These are phyloP conservation scores for Drosophila hawaiiensis DNA, from an alignment of 2,888 invertebrate species.

Conservation along the genomic window DNA sequence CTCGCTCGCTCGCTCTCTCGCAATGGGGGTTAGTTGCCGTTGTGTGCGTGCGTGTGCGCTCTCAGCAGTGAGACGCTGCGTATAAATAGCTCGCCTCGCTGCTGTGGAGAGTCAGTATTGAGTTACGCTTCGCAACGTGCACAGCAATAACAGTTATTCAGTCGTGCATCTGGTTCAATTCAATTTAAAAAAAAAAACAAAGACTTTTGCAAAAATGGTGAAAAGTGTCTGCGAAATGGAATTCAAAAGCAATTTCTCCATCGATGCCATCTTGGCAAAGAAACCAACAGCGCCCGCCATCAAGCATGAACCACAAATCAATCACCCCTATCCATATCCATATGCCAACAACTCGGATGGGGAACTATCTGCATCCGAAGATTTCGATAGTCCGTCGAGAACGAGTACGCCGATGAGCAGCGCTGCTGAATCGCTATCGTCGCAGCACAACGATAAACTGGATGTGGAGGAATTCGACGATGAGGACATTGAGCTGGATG, in stretches of 20 bases:
- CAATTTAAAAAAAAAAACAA: constrained; percentile 11
- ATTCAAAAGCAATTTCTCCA: constrained; percentile 91
- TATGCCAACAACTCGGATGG: constrained; percentile 77
- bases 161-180: constrained; percentile 35
- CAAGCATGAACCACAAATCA: constrained; percentile 39
- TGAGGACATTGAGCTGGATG: constrained; percentile 69
- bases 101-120: constrained; percentile 76
- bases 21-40: constrained; percentile 15
- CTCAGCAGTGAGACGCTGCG: constrained; percentile 17
- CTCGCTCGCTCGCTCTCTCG: constrained; percentile 7
- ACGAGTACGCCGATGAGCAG: constrained; percentile 85
- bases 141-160: constrained; percentile 46
- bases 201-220: constrained; percentile 76
- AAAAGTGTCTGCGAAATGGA: constrained; percentile 83
- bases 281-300: constrained; percentile 53
- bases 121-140: constrained; percentile 61
- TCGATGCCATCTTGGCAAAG: constrained; percentile 92
- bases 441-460: constrained; percentile 61
- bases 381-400: constrained; percentile 82
- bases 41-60: constrained; percentile 12
- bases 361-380: constrained; percentile 80
- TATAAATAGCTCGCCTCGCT: constrained; percentile 78
- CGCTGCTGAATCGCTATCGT: constrained; percentile 78
- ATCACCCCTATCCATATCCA: constrained; percentile 47
- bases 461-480: constrained; percentile 65